These are phyloP conservation scores for Bos taurus DNA, from an alignment of 2,113 vertebrate genomes.

Conservation along the genomic window DNA sequence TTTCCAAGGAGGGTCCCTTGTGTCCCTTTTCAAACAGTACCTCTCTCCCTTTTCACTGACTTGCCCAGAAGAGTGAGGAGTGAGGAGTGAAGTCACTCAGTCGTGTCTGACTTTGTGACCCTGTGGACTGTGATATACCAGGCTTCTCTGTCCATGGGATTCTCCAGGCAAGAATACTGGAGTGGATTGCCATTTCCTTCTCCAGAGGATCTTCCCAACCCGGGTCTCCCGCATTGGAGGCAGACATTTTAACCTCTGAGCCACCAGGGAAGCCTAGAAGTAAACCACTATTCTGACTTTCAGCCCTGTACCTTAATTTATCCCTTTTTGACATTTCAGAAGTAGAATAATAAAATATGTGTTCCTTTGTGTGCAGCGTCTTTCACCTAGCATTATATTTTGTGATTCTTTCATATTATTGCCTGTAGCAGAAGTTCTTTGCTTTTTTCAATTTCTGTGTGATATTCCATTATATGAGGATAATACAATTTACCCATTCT, in stretches of 20 bases:
- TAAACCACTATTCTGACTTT: not conserved
- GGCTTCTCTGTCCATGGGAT: no score
- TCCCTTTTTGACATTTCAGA: not conserved
- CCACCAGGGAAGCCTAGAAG: not conserved
- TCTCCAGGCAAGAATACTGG: no score
- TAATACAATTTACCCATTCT: not conserved
- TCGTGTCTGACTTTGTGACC: no score
- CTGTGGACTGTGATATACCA: no score
- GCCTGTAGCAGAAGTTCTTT: not conserved
- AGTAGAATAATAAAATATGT: not conserved
- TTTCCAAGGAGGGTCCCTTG: not conserved
- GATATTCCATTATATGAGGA: not conserved
- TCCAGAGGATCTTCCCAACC: no score
- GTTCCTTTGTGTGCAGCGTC: not conserved
- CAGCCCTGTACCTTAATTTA: not conserved
- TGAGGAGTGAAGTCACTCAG: no score
- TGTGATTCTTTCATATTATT: not conserved
- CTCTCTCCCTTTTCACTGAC: not conserved
- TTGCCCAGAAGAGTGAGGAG: not conserved
- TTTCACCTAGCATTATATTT: not conserved
- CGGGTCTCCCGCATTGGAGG: fast-evolving
- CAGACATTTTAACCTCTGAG: no score
- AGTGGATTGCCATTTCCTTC: no score
- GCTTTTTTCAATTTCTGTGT: not conserved
- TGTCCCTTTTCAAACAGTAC: not conserved